A percentile compares a stretch with the other conserved stretches of the same genome.
Evolutionary conservation across 2,113 vertebrate species (phyloP).

Genomic region (Spea bombifrons): DNA sequence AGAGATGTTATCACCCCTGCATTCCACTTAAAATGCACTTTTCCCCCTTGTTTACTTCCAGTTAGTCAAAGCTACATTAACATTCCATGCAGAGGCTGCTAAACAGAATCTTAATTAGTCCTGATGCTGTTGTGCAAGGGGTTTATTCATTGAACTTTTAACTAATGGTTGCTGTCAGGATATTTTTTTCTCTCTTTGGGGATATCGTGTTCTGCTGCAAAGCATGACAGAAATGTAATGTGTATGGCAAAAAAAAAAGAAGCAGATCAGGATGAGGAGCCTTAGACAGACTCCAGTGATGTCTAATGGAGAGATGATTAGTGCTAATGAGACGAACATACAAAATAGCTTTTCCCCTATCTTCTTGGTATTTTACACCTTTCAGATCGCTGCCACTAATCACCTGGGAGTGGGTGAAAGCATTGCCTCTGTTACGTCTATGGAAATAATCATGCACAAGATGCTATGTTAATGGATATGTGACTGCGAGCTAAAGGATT

Average conservation of each 20-base stretch:
- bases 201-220: constrained; percentile 65
- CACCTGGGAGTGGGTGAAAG: background rate
- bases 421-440: background rate
- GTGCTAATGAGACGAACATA: constrained; percentile 56
- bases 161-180: constrained; percentile 68
- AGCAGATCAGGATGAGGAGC: constrained; percentile 54
- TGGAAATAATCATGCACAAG: background rate
- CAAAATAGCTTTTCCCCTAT: constrained; percentile 39
- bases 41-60: constrained; percentile 58
- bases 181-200: constrained; percentile 64
- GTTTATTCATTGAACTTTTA: constrained; percentile 66
- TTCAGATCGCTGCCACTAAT: constrained; percentile 4
- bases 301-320: constrained; percentile 66
- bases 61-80: constrained; percentile 73
- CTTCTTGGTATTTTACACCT: constrained; percentile 50
- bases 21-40: constrained; percentile 71
- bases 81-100: constrained; percentile 71
- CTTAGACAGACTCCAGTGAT: constrained; percentile 61
- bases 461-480: background rate
- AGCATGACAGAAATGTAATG: constrained; percentile 68
- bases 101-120: constrained; percentile 81
- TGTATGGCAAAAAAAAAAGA: constrained; percentile 44
- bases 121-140: constrained; percentile 70
- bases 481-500: background rate
- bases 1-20: constrained; percentile 74